phyloP scores from a whole-genome alignment of 2,888 invertebrate species.

The Metopia argyrocephala region DNA sequence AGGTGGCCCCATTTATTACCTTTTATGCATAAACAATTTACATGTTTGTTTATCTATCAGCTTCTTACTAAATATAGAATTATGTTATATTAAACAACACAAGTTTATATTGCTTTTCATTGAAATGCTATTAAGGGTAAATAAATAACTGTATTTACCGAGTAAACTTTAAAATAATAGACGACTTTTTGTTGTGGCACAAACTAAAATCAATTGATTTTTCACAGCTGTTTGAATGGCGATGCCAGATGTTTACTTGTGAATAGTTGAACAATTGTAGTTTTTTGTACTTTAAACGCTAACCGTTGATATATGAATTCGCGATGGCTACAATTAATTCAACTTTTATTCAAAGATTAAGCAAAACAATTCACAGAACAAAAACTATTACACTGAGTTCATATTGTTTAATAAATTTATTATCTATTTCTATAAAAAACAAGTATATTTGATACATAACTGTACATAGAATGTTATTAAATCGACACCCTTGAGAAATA shows the following conservation, averaged over 20 bases:
- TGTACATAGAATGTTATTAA: background rate
- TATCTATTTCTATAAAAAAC: no score
- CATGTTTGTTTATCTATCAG: background rate
- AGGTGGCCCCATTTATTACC: background rate
- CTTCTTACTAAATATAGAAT: background rate
- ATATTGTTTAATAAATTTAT: no score
- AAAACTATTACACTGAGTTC: no score
- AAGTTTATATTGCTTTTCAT: background rate
- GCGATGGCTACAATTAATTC: no score
- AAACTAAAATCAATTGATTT: conserved; percentile 13
- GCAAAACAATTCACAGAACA: no score
- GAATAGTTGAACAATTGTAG: background rate
- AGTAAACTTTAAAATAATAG: background rate
- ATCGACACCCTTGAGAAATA: conserved; percentile 16
- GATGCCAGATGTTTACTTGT: background rate
- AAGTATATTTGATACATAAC: no score
- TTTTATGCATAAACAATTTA: background rate
- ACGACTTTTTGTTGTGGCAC: background rate
- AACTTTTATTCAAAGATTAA: no score
- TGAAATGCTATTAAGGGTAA: background rate
- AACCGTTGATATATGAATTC: background rate
- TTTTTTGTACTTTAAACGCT: background rate
- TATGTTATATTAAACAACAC: background rate
- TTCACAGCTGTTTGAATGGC: conserved; percentile 8
- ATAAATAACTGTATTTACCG: background rate